Base-by-base conservation (phyloP, 2,113 vertebrate species). In the Pterocles orientalis region DNA sequence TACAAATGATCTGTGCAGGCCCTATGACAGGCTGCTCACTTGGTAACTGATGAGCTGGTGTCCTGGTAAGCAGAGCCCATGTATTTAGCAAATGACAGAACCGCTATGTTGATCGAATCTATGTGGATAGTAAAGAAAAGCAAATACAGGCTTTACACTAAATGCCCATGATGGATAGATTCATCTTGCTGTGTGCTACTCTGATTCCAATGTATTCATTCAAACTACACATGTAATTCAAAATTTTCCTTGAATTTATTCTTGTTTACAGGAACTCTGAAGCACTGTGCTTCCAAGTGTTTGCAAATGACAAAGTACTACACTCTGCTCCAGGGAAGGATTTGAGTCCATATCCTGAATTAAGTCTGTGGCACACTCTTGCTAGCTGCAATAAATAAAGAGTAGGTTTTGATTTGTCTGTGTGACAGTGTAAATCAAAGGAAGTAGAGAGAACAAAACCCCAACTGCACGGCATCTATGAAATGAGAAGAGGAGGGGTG, bases 1-100 rank as follows among this genome's bases (percentile, higher is more conserved):
- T 97, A 98, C 97, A 97, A 98, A 98, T 94, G 97, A 95, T 92
- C 89, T 62, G 79, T 86, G 85, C 88, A 53, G 95, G 85, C 77
- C 86, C 83, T 79, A 39, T 97, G 97, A 98, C 97, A 97, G 97
- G 88, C 92, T 94, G 94, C 93, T 95, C 96, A 92, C 96, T 64
- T 78, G 76, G 96, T 98, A 97, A 98, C 97, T 92, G 97, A 98
- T 98, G 97, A 97, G 97, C 95, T 92, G 86, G 41, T 95, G 95
- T 97, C 96, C 94, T 4, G 1, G 71, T 80, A 86, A 97, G 92
- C 96, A 96, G 93, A 97, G 97, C 94, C 96, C 95, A 95, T 97
- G 96, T 97, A 96, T 97, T 98, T 98, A 97, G 95, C 82, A 82
- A 97, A 97, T 94, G 96, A 95, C 96, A 97, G 69, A 91, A 94